These are phyloP conservation scores for Eulithis prunata DNA, from an alignment of 2,888 invertebrate species.

Conservation along the genomic window DNA sequence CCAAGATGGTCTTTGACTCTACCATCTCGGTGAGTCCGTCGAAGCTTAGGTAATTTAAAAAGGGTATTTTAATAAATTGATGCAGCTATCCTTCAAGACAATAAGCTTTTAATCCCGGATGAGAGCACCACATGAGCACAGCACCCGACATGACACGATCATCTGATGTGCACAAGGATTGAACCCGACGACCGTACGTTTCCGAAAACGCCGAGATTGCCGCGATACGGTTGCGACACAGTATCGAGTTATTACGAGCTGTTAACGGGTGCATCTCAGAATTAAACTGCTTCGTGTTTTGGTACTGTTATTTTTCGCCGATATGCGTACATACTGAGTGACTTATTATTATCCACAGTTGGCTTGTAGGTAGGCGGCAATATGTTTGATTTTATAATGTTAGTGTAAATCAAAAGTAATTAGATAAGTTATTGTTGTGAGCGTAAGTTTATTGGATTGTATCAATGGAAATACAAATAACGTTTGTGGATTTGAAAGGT, in stretches of 20 bases:
- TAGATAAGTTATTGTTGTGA: background rate
- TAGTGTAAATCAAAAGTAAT: no score
- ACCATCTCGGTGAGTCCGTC: no score
- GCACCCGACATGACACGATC: conserved; percentile 24
- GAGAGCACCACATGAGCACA: conserved; percentile 40
- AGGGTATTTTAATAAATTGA: background rate
- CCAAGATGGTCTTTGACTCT: no score
- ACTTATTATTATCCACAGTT: no score
- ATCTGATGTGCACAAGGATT: conserved; percentile 60
- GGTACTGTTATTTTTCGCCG: conserved; percentile 2
- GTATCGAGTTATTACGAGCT: conserved; percentile 38
- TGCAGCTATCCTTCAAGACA: conserved; percentile 14
- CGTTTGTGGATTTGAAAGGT: conserved; percentile 54
- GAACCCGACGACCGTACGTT: conserved; percentile 58
- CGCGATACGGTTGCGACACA: conserved; percentile 25
- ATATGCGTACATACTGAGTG: background rate
- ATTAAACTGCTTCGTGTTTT: conserved; percentile 11
- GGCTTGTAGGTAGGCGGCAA: no score
- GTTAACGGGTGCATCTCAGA: conserved; percentile 33
- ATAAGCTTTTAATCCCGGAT: conserved; percentile 37
- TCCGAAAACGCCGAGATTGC: conserved; percentile 47
- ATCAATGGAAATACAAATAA: conserved; percentile 24
- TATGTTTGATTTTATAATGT: no score
- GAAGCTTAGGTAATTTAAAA: no score
- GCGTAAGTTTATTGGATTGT: conserved; percentile 14